Conservation (phyloP, 2,888 invertebrate species). For the Sarcophaga carnaria region DNA sequence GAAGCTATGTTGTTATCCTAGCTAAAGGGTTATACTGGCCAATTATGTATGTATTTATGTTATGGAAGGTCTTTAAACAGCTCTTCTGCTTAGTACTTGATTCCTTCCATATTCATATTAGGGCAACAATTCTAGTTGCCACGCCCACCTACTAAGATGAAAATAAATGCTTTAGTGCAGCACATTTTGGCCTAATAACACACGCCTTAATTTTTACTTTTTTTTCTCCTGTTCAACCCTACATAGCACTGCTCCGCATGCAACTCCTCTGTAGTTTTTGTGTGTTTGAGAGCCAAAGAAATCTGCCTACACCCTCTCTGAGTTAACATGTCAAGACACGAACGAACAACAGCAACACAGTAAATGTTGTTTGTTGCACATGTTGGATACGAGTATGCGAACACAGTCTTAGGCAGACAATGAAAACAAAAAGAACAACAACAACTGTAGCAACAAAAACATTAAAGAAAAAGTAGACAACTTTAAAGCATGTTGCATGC, state of each 20-base stretch:
- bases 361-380: conserved; percentile 23
- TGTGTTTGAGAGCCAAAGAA: conserved; percentile 23
- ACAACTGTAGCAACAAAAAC: conserved; percentile 30
- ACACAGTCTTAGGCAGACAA: conserved; percentile 33
- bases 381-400: conserved; percentile 49
- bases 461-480: background rate
- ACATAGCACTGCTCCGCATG: background rate
- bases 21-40: too few species aligned
- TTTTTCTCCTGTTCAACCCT: too few species aligned
- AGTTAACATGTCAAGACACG: conserved; percentile 46
- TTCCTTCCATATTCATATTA: too few species aligned
- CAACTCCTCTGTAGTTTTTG: conserved; percentile 54
- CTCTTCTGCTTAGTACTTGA: too few species aligned
- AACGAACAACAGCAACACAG: conserved; percentile 44
- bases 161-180: too few species aligned
- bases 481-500: conserved; percentile 18
- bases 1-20: too few species aligned
- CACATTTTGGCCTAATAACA: too few species aligned
- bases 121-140: too few species aligned
- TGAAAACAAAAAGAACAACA: conserved; percentile 4
- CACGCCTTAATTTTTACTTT: too few species aligned
- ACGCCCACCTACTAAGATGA: too few species aligned
- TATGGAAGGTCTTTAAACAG: too few species aligned
- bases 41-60: too few species aligned
- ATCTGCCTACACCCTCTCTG: conserved; percentile 63